Conservation (phyloP, 2,888 invertebrate species). For the Spodoptera littoralis region DNA sequence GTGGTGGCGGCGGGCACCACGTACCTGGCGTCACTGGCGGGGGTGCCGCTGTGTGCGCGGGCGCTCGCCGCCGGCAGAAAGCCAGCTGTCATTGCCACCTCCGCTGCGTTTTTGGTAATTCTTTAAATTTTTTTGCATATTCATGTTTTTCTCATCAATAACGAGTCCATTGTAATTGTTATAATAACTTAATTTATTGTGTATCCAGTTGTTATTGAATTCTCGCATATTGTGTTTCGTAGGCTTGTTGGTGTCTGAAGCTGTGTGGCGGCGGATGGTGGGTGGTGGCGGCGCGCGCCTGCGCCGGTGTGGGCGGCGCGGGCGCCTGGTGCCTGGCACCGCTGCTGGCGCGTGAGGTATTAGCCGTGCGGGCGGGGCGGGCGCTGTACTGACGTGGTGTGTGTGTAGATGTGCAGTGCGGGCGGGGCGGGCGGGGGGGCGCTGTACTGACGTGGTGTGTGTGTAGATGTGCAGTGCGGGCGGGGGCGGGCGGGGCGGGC, state of each 20-base stretch:
- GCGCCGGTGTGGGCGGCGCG: constrained; percentile 76
- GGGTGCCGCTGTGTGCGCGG: constrained; percentile 73
- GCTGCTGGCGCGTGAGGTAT: constrained; percentile 73
- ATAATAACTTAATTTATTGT: no score
- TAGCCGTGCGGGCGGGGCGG: no score
- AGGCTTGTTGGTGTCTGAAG: constrained; percentile 79
- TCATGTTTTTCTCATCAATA: no score
- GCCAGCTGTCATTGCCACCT: constrained; percentile 70
- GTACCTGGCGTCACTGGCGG: constrained; percentile 66
- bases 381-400: no score
- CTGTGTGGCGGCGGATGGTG: constrained; percentile 71
- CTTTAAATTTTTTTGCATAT: not conserved
- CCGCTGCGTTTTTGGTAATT: constrained; percentile 68
- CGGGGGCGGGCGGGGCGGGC: no score
- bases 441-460: no score
- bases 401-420: no score
- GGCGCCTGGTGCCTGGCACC: constrained; percentile 77
- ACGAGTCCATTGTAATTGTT: no score
- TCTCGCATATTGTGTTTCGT: constrained; percentile 12
- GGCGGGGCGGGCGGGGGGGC: no score
- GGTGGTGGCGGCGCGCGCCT: constrained; percentile 69
- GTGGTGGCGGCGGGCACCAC: constrained; percentile 66
- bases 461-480: no score
- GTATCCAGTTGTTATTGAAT: no score
- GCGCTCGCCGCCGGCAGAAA: constrained; percentile 69